Evolutionary conservation across 1,140 invertebrate species (phyloP).

Genomic region (Drosophila tani): DNA sequence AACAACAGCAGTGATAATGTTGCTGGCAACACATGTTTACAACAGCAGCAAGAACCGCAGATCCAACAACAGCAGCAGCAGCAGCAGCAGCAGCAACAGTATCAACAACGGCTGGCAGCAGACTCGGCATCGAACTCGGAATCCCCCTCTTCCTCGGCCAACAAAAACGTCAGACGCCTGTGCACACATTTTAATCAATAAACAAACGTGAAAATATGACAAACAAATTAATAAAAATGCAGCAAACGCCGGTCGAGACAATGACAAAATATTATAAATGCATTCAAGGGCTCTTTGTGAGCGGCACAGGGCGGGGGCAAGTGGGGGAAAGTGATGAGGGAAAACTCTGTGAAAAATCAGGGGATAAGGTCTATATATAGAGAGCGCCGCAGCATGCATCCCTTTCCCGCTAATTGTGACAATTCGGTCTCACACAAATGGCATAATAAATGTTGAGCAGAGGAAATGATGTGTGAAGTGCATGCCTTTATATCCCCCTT

Average conservation of each 20-base stretch:
- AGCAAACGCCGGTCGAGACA: constrained; percentile 57
- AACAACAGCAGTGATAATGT: constrained; percentile 74
- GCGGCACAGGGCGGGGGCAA: constrained; percentile 15
- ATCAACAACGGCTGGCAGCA: constrained; percentile 58
- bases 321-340: constrained; percentile 5
- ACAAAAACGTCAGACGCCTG: constrained; percentile 27
- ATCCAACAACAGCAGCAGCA: constrained; percentile 19
- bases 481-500: constrained; percentile 28
- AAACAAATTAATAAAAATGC: constrained; percentile 84
- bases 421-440: constrained; percentile 75
- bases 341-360: constrained; percentile 19
- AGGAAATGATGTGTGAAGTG: constrained; percentile 74
- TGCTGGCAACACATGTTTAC: constrained; percentile 77
- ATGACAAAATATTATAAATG: constrained; percentile 81
- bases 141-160: not conserved
- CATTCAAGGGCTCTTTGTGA: constrained; percentile 35
- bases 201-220: constrained; percentile 82
- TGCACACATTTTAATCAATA: constrained; percentile 80
- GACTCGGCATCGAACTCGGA: constrained; percentile 3
- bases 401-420: constrained; percentile 63
- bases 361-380: constrained; percentile 61
- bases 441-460: constrained; percentile 75
- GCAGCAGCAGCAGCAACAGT: not conserved
- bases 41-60: constrained; percentile 53
- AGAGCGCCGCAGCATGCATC: constrained; percentile 13